Evolutionary conservation across 2,113 vertebrate species (phyloP), one percentile per base, ranked within the genome.

Genomic region (Actenoides hombroni): DNA sequence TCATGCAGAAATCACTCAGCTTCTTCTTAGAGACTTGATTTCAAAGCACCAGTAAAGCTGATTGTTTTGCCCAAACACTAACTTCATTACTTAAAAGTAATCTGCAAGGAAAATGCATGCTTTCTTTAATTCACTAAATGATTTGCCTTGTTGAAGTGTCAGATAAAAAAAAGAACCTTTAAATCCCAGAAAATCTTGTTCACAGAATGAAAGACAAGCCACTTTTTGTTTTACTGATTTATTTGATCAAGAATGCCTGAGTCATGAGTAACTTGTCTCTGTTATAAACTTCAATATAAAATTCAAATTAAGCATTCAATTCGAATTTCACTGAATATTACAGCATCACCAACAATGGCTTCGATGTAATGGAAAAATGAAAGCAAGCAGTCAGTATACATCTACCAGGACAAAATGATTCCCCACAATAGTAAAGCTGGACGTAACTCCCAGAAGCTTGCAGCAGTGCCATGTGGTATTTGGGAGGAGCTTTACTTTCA

Each of bases 31-130:
- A 92, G 59, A 29, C 79, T 86, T 94, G 31, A 3, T 89, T 90
- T 96, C 81, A 91, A 81, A 73, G 73, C n/a, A 70, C 16, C 69
- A 83, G 80, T 83, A 89, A 86, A 92, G 78, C 93, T 91, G 78
- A 81, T 90, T 91, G 92, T 93, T 97, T 96, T 91, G 73, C 61
- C n/a, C 51, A 77, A 83, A 78, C 64, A 86, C 75, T 92, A 91
- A 96, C 59, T 96, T 95, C 69, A 88, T 97, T 95, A 95, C 89
- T 94, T 94, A 88, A 94, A 68, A 93, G 85, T 86, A 83, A 97
- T 95, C 94, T 97, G 65, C 79, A 97, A 97, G 90, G 94, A 89
- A 96, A 98, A 94, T 96, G 78, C 91, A 94, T 83, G 83, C 5
- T 61, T 95, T 57, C 56, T 63, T 95, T 94, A 96, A 88, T 92